phyloP scores from a whole-genome alignment of 2,113 vertebrate genomes.

The Myotis davidii region DNA sequence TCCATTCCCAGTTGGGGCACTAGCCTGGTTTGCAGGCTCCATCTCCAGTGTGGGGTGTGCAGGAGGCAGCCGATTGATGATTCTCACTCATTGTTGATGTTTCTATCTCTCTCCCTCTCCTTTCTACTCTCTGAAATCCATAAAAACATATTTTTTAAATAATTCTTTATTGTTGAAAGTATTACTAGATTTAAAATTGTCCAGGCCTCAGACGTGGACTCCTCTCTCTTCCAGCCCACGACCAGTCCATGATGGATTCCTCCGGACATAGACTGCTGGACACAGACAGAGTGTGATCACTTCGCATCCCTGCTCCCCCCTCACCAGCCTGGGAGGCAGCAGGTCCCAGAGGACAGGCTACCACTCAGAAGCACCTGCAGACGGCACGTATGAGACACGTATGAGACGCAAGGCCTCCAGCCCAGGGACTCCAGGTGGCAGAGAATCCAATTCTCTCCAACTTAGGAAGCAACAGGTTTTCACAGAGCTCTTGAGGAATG shows the following conservation, averaged over 20 bases:
- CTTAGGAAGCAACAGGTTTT: neutral
- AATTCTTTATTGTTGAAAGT: no score
- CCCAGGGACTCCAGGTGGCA: neutral
- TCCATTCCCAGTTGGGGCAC: no score
- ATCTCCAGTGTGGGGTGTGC: no score
- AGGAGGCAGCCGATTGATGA: no score
- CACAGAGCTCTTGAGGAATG: neutral
- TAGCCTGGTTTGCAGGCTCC: no score
- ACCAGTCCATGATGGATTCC: neutral
- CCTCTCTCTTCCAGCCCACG: neutral
- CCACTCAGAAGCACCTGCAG: neutral
- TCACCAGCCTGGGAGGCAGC: neutral
- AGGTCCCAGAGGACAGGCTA: neutral
- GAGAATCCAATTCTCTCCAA: neutral
- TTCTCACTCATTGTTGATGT: no score
- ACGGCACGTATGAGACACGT: rapidly evolving
- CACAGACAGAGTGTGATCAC: rapidly evolving
- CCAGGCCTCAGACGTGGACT: neutral
- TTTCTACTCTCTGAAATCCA: no score
- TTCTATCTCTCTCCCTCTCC: no score
- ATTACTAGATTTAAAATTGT: neutral
- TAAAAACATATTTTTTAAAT: no score
- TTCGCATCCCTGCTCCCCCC: neutral
- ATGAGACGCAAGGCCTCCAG: neutral
- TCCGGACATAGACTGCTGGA: neutral